A percentile compares a stretch with the other conserved stretches of the same genome.
Evolutionary conservation across 2,113 vertebrate genomes (phyloP).

Genomic region (Connochaetes taurinus): DNA sequence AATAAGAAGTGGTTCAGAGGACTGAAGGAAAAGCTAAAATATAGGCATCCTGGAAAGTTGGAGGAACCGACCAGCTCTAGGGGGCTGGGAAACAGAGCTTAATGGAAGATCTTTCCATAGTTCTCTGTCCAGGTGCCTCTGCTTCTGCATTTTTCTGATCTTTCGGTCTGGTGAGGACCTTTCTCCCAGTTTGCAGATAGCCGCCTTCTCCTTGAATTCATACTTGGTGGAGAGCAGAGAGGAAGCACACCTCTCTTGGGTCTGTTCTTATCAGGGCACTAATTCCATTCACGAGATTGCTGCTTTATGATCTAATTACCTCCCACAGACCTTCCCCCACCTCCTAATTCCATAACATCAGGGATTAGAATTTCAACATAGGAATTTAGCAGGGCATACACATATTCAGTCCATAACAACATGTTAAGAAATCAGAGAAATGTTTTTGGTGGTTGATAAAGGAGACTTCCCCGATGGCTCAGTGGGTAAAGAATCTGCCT

Average conservation of each 20-base stretch:
- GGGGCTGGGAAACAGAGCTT: not conserved
- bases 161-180: not conserved
- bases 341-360: not conserved
- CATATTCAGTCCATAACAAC: not conserved
- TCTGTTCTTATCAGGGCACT: not conserved
- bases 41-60: not conserved
- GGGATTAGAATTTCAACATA: not conserved
- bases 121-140: not conserved
- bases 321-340: no score
- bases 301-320: not conserved
- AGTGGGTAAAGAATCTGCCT: not conserved
- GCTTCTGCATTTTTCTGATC: not conserved
- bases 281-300: not conserved
- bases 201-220: accelerated
- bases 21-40: not conserved
- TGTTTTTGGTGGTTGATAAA: not conserved
- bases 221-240: not conserved
- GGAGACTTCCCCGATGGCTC: not conserved
- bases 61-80: accelerated
- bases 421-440: not conserved
- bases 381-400: not conserved
- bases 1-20: not conserved
- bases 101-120: not conserved
- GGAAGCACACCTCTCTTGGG: not conserved
- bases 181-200: not conserved